Evolutionary conservation across 1,140 invertebrate genomes (phyloP), one percentile per base, ranked within the genome.

Genomic region (Hydropsyche tenuis): DNA sequence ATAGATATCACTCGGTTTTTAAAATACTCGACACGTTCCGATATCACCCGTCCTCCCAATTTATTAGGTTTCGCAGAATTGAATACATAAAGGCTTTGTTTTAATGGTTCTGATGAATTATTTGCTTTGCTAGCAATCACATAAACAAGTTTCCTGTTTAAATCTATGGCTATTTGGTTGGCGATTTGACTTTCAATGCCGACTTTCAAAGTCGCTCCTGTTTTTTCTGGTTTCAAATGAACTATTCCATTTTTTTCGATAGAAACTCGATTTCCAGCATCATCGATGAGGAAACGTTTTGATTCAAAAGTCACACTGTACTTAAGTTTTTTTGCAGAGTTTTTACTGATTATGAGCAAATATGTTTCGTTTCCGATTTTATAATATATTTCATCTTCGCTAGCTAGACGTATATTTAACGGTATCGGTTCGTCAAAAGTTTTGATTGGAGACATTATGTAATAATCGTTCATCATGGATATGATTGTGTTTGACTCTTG

Each of bases 51-150:
- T 22, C 65, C 65, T 6, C 42, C 65, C 0, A 68, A 6, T n/a
- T 25, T 25, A 7, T 56, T 14, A 2, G 25, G 25, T 30, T 70
- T 42, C 9, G 14, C 2, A n/a, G 25, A 30, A 56, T 56, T 23
- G 25, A 70, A 70, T 1, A n/a, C 46, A 18, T 37, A 70, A 1
- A 70, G 18, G 4, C 66, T 12, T 51, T n/a, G n/a, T n/a, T n/a
- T n/a, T n/a, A n/a, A n/a, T n/a, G 3, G 30, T 37, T 37, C 30
- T 9, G 30, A 37, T 9, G 9, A 37, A 37, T 4, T 37, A 37
- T 37, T 37, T 9, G 3, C 9, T 37, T 37, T 37, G 30, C 30
- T 9, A 4, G 30, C 30, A 9, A 37, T 3, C 3, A 37, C 30
- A 37, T 4, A 37, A 4, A 37, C 9, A 9, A 37, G 30, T 37